phyloP scores from a whole-genome alignment of 2,888 invertebrate genomes.

The Myopa testacea region DNA sequence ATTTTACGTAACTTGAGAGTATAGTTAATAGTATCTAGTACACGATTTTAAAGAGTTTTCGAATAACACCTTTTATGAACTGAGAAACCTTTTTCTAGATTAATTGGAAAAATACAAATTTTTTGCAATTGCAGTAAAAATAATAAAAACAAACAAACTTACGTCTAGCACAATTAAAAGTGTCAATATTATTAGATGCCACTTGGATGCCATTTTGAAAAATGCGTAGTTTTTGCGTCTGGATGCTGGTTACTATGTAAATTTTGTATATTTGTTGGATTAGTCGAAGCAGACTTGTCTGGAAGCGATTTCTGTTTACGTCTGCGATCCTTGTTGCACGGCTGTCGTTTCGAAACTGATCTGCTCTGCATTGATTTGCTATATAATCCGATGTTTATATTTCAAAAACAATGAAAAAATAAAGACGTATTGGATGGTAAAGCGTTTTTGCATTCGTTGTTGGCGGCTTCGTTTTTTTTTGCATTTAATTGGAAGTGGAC shows the following conservation, averaged over 20 bases:
- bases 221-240: neutral
- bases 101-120: no score
- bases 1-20: no score
- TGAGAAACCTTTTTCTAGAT: no score
- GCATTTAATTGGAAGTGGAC: neutral
- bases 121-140: no score
- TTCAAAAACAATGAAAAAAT: neutral
- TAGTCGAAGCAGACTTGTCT: neutral
- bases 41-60: no score
- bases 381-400: neutral
- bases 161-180: conserved; percentile 39
- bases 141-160: neutral
- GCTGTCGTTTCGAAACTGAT: conserved; percentile 51
- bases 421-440: neutral
- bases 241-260: neutral
- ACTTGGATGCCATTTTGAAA: conserved; percentile 46
- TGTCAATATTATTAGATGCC: conserved; percentile 45
- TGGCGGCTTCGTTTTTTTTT: no score
- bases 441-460: no score
- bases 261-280: neutral
- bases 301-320: neutral
- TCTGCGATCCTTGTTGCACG: conserved; percentile 43
- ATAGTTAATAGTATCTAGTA: no score
- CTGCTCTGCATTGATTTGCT: conserved; percentile 40
- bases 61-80: no score